Evolutionary conservation across 2,113 vertebrate species (phyloP), one percentile per base, ranked within the genome.

Genomic region (Tachycineta bicolor): DNA sequence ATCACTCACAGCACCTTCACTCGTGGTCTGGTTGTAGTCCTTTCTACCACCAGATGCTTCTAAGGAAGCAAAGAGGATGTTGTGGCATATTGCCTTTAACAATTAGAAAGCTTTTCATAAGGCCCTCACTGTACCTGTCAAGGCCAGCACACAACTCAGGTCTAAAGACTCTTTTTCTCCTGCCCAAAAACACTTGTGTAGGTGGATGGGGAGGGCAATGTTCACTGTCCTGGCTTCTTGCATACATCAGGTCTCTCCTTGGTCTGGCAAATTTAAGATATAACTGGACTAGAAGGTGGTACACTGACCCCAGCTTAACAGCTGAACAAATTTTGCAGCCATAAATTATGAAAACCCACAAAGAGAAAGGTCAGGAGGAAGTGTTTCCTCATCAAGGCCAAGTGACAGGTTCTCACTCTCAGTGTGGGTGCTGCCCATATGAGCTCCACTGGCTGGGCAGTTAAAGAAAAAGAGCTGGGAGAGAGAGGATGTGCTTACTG

Each of bases 401-500:
- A 95, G 89, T 94, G 83, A 94, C 74, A 89, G 49, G 64, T 91
- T 96, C 92, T 79, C 86, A 83, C 82, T 90, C 85, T 28, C 39
- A 75, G 12, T 5, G 8, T 1, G 11, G 84, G 63, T 1, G 0
- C 49, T 93, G 50, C 63, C 58, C 55, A 34, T 56, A 53, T 77
- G 67, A 96, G 89, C 90, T 93, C 59, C 44, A 28, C 25, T 60
- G 49, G 28, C 20, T 14, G n/a, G 76, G 67, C 5, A 67, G 62
- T 50, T 87, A 76, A 95, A 94, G 92, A 74, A 79, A 91, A 93
- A 70, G 94, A 95, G 76, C 86, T 96, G 95, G 49, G 25, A 87
- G 39, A 83, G 33, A 79, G 85, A 95, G 94, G 97, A 97, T 97
- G 97, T 96, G 96, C 93, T 97, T 97, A 94, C 41, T 83, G 28